These are phyloP conservation scores for Nymphalis polychloros DNA, from an alignment of 2,888 invertebrate genomes.

Conservation along the genomic window DNA sequence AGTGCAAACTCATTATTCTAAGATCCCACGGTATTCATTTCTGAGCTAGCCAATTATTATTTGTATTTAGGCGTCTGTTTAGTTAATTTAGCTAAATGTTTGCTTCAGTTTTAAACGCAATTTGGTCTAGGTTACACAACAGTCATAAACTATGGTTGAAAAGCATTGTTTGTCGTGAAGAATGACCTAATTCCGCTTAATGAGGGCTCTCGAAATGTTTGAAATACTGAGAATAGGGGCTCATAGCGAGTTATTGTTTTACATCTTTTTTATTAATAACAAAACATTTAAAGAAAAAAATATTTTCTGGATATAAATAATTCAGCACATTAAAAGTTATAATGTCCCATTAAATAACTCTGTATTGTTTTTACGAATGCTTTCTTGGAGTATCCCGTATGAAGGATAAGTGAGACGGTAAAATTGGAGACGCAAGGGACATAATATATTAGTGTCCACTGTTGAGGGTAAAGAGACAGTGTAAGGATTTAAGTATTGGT, in stretches of 20 bases:
- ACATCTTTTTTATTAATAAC: conserved; percentile 6
- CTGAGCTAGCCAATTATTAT: conserved; percentile 44
- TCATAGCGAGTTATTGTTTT: conserved; percentile 19
- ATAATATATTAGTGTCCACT: too few relatives aligned
- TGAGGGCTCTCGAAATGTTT: conserved; percentile 35
- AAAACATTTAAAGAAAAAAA: too few relatives aligned
- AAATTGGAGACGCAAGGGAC: too few relatives aligned
- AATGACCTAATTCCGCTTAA: conserved; percentile 44
- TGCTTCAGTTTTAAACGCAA: conserved; percentile 42
- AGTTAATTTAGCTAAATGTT: conserved; percentile 43
- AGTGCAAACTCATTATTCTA: conserved; percentile 41
- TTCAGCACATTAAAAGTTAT: too few relatives aligned
- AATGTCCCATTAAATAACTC: too few relatives aligned
- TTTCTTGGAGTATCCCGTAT: too few relatives aligned
- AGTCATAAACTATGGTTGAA: conserved; percentile 35
- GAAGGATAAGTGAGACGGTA: too few relatives aligned
- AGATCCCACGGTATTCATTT: conserved; percentile 44
- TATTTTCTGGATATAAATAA: background rate
- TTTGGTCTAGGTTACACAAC: conserved; percentile 43
- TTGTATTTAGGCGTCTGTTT: conserved; percentile 34
- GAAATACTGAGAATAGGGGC: conserved; percentile 34
- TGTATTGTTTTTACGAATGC: too few relatives aligned
- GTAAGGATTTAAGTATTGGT: too few relatives aligned
- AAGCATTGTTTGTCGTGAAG: conserved; percentile 40
- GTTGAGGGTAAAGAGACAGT: too few relatives aligned